These are phyloP conservation scores for Hydraecia micacea DNA, from an alignment of 2,888 invertebrate genomes.

Conservation along the genomic window DNA sequence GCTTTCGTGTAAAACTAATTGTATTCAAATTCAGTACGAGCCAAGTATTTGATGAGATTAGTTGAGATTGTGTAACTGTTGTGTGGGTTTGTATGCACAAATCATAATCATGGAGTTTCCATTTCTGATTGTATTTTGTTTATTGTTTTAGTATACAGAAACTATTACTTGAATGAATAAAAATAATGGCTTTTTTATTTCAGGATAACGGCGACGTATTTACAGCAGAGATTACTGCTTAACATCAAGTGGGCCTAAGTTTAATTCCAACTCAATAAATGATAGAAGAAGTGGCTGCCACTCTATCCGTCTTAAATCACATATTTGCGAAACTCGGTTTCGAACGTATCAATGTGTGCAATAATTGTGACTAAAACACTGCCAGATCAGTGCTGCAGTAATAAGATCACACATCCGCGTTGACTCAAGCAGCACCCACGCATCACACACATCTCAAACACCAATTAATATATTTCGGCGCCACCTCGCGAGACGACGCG, in stretches of 20 bases:
- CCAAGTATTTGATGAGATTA: conserved; percentile 27
- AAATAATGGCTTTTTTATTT: neutral
- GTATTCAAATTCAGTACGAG: conserved; percentile 27
- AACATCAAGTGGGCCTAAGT: neutral
- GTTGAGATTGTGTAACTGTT: conserved; percentile 8
- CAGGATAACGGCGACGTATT: no score
- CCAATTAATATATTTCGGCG: conserved; percentile 40
- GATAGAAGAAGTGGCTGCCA: neutral
- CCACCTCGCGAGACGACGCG: neutral
- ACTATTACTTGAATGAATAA: neutral
- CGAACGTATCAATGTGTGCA: neutral
- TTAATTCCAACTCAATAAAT: neutral
- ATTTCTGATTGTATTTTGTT: neutral
- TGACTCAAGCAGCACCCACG: neutral
- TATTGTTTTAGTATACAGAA: neutral
- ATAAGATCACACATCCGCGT: neutral
- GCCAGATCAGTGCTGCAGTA: neutral
- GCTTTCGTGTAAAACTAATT: conserved; percentile 47
- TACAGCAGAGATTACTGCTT: neutral
- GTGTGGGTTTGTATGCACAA: conserved; percentile 4
- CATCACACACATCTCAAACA: conserved; percentile 29
- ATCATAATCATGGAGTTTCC: neutral
- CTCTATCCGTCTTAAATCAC: neutral
- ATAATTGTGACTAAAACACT: neutral
- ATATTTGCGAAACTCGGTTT: neutral